Percentiles rank a stretch among this genome's conserved stretches.
These are phyloP conservation scores for Himalopsyche tibetana DNA, from an alignment of 2,888 invertebrate genomes.

Conservation along the genomic window DNA sequence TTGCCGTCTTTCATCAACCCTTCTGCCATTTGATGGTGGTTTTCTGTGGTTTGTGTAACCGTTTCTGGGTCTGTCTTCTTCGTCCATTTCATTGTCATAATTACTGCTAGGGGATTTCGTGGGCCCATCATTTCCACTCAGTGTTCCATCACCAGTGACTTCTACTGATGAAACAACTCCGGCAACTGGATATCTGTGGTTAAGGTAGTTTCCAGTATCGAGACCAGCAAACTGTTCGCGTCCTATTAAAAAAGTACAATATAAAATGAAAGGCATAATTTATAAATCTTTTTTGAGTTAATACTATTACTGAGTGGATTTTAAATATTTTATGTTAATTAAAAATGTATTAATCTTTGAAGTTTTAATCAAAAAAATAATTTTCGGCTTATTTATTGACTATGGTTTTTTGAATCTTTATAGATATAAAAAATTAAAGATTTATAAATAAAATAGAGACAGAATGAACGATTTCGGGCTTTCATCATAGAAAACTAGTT, in stretches of 20 bases:
- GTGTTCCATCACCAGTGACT: conserved; percentile 62
- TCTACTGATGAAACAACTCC: conserved; percentile 55
- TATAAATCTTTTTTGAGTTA: too few relatives aligned
- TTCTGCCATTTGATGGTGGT: background rate
- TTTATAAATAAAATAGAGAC: too few relatives aligned
- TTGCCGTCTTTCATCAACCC: background rate
- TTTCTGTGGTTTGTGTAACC: conserved; percentile 36
- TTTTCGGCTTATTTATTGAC: too few relatives aligned
- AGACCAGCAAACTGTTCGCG: conserved; percentile 52
- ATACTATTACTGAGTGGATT: too few relatives aligned
- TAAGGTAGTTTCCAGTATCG: conserved; percentile 56
- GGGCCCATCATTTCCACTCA: conserved; percentile 63
- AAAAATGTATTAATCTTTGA: too few relatives aligned
- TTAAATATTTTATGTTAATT: too few relatives aligned
- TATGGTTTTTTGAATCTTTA: too few relatives aligned
- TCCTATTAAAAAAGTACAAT: background rate
- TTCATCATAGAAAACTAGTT: too few relatives aligned
- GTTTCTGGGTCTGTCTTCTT: conserved; percentile 8
- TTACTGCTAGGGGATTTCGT: conserved; percentile 52
- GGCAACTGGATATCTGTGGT: conserved; percentile 47
- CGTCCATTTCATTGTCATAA: conserved; percentile 5
- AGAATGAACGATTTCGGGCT: too few relatives aligned
- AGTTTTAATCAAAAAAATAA: too few relatives aligned
- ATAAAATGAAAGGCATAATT: too few relatives aligned
- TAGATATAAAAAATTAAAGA: too few relatives aligned